Base-by-base conservation (phyloP, 2,888 invertebrate species). In the Ichneumoninae sp. region DNA sequence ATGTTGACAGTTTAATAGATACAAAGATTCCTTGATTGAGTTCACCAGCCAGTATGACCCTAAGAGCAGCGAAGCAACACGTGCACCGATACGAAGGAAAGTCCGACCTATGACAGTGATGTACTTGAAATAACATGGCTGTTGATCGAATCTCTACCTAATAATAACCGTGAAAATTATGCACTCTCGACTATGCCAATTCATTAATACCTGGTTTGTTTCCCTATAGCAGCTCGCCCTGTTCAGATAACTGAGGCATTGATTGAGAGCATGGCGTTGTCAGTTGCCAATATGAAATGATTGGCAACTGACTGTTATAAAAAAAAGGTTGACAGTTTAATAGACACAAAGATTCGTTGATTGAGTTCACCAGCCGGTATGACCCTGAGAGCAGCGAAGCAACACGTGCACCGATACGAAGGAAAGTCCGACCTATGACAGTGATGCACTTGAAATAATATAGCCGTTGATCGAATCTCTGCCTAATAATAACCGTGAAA, bases 401-500 rank as follows among this genome's bases (percentile, higher is more conserved):
- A 22, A 57, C 10, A 13, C 57, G 26, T 13, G 33, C 33, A 33
- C 7, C 63, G 63, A n/a, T 33, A 33, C 7, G 30, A 33, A 7
- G 63, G 30, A 63, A 63, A 6, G 26, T 33, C 16, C 63, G 63
- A 30, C 33, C 33, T 26, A 33, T 6, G 63, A 63, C 63, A 63
- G 63, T 63, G 33, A 63, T 63, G 63, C 13, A 63, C 63, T 16
- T 16, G 30, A 63, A 63, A 16, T 33, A 63, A 63, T 33, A n/a
- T 63, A 30, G 16, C 63, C 33, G 30, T 33, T 33, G 13, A 63
- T 63, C 30, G 3, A 63, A 33, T 33, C 33, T 63, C 33, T 16
- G 0, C 2, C 30, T 33, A 33, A 63, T 63, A 63, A 63, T 30
- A 63, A 63, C 33, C 13, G 33, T 30, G 13, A 33, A 54, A 19